Evolutionary conservation across 2,797 vertebrate genomes (phyloP).

Genomic region (Xiphorhynchus erythropygius): DNA sequence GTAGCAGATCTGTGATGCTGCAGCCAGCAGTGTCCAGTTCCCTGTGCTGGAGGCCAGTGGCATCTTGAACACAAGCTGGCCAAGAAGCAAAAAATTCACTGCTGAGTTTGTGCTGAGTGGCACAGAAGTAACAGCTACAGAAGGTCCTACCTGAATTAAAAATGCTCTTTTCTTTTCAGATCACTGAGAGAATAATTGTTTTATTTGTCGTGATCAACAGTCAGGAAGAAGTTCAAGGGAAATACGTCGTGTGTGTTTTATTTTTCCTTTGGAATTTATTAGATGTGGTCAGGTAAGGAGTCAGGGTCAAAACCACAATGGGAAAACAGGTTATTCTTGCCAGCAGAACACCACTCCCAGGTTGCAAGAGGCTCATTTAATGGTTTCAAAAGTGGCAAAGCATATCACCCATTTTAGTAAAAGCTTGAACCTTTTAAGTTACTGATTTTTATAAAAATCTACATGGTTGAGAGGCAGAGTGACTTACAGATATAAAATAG

Average conservation of each 20-base stretch:
- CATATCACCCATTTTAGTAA: background rate
- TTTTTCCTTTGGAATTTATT: slow-evolving; percentile 91
- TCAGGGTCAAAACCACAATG: background rate
- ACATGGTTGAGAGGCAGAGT: background rate
- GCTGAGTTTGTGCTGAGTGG: background rate
- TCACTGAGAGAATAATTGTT: slow-evolving; percentile 87
- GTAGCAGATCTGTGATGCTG: background rate
- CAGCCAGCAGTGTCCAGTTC: background rate
- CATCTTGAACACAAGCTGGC: background rate
- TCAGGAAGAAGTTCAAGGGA: slow-evolving; percentile 90
- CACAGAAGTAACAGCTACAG: background rate
- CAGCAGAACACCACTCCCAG: background rate
- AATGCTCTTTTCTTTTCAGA: slow-evolving; percentile 76
- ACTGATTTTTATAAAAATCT: background rate
- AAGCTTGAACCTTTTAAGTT: background rate
- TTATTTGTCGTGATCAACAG: slow-evolving; percentile 86
- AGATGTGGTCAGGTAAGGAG: slow-evolving; percentile 85
- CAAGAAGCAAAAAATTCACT: background rate
- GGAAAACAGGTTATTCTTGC: background rate
- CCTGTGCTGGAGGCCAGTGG: too few species aligned
- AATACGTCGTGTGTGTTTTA: slow-evolving; percentile 85
- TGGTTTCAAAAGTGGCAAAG: slow-evolving; percentile 6
- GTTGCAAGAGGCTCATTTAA: background rate
- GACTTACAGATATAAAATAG: background rate
- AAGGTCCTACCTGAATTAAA: background rate